Evolutionary conservation across 2,797 vertebrate genomes (phyloP), one percentile per base, ranked within the genome.

Genomic region (Enteromius anoplus): DNA sequence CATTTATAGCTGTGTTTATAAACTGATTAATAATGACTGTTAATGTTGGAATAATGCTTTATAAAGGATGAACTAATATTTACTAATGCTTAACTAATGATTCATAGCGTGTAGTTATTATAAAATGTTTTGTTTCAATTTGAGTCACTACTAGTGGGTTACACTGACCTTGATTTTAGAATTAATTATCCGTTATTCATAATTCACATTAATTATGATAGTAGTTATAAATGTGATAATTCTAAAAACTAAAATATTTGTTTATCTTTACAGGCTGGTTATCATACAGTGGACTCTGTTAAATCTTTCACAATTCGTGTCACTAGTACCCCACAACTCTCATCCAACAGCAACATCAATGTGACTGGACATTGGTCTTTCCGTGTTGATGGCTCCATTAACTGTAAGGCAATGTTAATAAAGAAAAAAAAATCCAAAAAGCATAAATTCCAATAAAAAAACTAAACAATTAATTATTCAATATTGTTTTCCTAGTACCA

Each of bases 261-360:
- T 70, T 60, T 32, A n/a, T 45, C 4, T 69, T 21, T 49, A 3
- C 17, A 83, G 81, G 81, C 73, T 70, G 81, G 81, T 19, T 83
- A 69, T 62, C 2, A 40, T 2, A 34, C 51, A 11, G 2, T 55
- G 49, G 42, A 37, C 37, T 23, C 47, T 29, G n/a, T 5, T 7
- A 15, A 55, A 12, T 80, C 51, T 26, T 53, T 15, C 73, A n/a
- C 19, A 47, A 17, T 77, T 51, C 47, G 51, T n/a, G 14, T 34
- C 9, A 40, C 7, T 3, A 47, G 0, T 5, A 7, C 12, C 37
- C 0, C 10, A 14, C 17, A 7, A 21, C 81, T 83, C 1, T 45
- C 34, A 45, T 34, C 65, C 6, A 8, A 1, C 11, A 83, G 73
- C 34, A 83, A 83, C 47, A 10, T 60, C 15, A 32, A 42, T 15